A percentile compares a stretch with the other conserved stretches of the same genome.
Conservation (phyloP, 2,888 invertebrate genomes). For the Ormyrus labotus region DNA sequence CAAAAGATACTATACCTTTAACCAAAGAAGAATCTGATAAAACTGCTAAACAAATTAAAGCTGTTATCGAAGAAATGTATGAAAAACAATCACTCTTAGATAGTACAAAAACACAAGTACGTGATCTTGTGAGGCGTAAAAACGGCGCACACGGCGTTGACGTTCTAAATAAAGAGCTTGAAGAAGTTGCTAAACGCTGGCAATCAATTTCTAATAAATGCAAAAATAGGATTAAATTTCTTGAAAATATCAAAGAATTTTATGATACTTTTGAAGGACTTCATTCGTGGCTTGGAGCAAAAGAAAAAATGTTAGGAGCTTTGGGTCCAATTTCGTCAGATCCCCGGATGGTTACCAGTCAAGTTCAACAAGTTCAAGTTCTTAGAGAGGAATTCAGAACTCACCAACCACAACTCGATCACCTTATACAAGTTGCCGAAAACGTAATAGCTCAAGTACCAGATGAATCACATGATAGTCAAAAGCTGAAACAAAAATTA, state of each 20-base stretch:
- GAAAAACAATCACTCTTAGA: slow-evolving; percentile 94
- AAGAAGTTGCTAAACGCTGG: slow-evolving; percentile 90
- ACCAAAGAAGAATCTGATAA: slow-evolving; percentile 95
- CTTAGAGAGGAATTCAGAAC: slow-evolving; percentile 95
- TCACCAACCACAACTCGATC: slow-evolving; percentile 92
- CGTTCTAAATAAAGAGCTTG: slow-evolving; percentile 88
- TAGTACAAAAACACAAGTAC: slow-evolving; percentile 91
- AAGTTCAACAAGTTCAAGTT: slow-evolving; percentile 93
- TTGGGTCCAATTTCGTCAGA: slow-evolving; percentile 97
- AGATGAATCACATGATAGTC: slow-evolving; percentile 79
- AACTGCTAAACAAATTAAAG: slow-evolving; percentile 87
- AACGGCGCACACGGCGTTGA: slow-evolving; percentile 90
- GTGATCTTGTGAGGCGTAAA: slow-evolving; percentile 90
- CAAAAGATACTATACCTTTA: slow-evolving; percentile 86
- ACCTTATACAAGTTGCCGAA: slow-evolving; percentile 88
- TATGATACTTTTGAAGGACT: slow-evolving; percentile 91
- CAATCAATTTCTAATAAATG: slow-evolving; percentile 89
- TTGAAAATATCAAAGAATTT: slow-evolving; percentile 94
- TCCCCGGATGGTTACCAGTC: slow-evolving; percentile 95
- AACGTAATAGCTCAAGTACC: slow-evolving; percentile 81
- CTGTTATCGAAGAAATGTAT: slow-evolving; percentile 92
- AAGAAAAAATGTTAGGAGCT: slow-evolving; percentile 96
- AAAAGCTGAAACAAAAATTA: slow-evolving; percentile 84
- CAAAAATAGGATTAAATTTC: slow-evolving; percentile 84
- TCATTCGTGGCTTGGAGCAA: slow-evolving; percentile 91